Conservation (phyloP, 2,113 vertebrate species). For the Heterochromis multidens region DNA sequence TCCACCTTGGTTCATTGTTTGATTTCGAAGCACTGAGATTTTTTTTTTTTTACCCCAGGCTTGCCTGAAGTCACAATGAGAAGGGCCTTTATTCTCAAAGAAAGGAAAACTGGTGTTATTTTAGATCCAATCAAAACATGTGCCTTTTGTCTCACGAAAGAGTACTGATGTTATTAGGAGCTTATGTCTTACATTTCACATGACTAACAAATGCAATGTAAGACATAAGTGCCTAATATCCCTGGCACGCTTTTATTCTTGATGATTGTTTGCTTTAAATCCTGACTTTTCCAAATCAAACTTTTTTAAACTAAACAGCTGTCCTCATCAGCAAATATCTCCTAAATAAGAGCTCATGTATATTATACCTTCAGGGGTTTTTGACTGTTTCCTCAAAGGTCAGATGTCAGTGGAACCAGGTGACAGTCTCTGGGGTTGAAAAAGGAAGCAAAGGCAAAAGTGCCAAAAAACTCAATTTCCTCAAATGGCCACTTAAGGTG, state of each 20-base stretch:
- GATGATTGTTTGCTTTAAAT: neutral
- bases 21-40: slow-evolving; percentile 8
- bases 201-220: neutral
- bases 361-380: neutral
- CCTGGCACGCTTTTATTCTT: neutral
- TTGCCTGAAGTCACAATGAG: slow-evolving; percentile 10
- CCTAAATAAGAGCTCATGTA: neutral
- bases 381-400: neutral
- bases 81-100: slow-evolving; percentile 24
- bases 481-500: neutral
- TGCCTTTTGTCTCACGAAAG: neutral
- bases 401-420: neutral
- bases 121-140: neutral
- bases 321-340: neutral
- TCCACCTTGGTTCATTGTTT: slow-evolving; percentile 3
- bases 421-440: too few species aligned
- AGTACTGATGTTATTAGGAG: neutral
- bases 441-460: neutral
- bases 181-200: neutral
- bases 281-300: neutral
- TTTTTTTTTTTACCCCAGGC: slow-evolving; percentile 22
- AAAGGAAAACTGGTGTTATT: neutral
- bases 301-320: neutral
- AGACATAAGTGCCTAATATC: neutral
- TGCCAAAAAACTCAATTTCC: neutral